Evolutionary conservation across 2,797 vertebrate species (phyloP).

Genomic region (Okamejei kenojei): DNA sequence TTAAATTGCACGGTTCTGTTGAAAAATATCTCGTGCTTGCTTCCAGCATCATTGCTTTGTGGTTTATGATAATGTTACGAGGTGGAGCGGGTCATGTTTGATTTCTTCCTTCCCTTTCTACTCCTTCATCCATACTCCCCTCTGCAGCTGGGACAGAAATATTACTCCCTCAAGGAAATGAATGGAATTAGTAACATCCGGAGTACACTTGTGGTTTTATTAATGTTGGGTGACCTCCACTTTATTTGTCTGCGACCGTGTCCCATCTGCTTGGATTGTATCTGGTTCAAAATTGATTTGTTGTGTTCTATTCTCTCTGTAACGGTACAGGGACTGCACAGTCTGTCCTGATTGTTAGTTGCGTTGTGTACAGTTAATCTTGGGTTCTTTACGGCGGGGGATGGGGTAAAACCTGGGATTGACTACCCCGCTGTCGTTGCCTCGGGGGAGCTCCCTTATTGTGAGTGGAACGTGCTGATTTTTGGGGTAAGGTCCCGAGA

Average conservation of each 20-base stretch:
- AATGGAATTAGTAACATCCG: neutral
- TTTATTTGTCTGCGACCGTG: slow-evolving; percentile 11
- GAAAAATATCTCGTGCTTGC: neutral
- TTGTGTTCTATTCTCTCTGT: neutral
- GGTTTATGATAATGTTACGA: neutral
- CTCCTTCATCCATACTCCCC: neutral
- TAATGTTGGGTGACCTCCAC: neutral
- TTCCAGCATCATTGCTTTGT: neutral
- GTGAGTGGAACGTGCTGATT: neutral
- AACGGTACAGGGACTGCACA: neutral
- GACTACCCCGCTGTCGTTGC: neutral
- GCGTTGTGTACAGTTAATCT: neutral
- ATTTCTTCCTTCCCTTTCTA: neutral
- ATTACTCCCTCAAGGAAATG: slow-evolving; percentile 5
- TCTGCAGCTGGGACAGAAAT: neutral
- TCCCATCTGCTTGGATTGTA: neutral
- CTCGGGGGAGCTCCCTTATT: neutral
- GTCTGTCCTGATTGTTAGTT: neutral
- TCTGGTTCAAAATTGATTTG: neutral
- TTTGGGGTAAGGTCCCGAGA: neutral
- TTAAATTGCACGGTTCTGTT: neutral
- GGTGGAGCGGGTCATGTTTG: neutral
- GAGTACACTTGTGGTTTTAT: neutral
- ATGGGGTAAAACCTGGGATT: no score
- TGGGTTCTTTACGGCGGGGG: no score